Conservation (phyloP, 2,888 invertebrate genomes). For the Nephrotoma guestfalica region DNA sequence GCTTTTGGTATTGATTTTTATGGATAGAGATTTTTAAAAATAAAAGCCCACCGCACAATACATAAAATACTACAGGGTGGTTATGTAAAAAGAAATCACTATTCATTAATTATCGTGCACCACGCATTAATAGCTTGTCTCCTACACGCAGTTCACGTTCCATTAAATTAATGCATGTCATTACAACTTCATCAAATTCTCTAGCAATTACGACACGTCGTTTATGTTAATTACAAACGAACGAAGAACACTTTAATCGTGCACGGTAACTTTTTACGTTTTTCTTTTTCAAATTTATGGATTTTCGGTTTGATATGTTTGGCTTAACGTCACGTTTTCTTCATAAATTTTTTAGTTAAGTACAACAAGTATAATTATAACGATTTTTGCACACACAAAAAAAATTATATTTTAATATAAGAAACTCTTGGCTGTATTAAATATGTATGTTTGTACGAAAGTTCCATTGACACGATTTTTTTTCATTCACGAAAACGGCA, state of each 20-base stretch:
- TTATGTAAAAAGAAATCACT: too few relatives aligned
- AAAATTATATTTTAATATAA: background rate
- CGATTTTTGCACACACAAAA: background rate
- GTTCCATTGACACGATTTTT: background rate
- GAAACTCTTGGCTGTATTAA: background rate
- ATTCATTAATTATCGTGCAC: too few relatives aligned
- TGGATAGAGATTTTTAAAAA: background rate
- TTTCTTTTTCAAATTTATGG: background rate
- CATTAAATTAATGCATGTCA: too few relatives aligned
- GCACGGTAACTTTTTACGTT: too few relatives aligned
- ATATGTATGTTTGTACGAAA: background rate
- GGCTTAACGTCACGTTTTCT: background rate
- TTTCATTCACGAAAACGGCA: background rate
- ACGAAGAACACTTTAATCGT: too few relatives aligned
- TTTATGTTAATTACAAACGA: too few relatives aligned
- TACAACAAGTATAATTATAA: background rate
- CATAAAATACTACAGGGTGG: too few relatives aligned
- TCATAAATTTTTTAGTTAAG: background rate
- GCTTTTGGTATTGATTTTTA: background rate
- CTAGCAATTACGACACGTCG: too few relatives aligned
- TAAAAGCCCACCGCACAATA: background rate
- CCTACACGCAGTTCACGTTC: too few relatives aligned
- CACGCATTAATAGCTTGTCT: too few relatives aligned
- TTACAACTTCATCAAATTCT: too few relatives aligned
- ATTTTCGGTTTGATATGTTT: background rate